Conservation (phyloP, 2,797 vertebrate species). For the Pseudochirops corinnae region DNA sequence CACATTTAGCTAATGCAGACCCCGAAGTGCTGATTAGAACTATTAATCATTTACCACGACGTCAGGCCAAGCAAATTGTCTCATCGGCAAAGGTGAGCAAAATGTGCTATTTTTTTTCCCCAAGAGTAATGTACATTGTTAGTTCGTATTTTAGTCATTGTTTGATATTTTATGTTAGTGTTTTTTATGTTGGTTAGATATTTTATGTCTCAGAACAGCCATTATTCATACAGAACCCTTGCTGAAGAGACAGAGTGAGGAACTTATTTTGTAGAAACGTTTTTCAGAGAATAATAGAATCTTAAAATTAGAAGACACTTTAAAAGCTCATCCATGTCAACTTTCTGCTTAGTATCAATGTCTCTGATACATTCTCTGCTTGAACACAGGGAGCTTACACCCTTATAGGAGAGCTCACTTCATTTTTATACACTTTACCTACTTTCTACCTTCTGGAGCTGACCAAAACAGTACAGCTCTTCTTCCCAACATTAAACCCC, state of each 20-base stretch:
- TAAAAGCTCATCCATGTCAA: neutral
- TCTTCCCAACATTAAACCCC: neutral
- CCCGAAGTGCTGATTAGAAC: slow-evolving; percentile 87
- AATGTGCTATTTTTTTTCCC: neutral
- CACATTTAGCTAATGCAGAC: slow-evolving; percentile 93
- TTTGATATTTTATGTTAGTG: neutral
- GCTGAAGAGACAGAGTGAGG: slow-evolving; percentile 17
- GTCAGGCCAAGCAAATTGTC: slow-evolving; percentile 92
- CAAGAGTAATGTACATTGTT: neutral
- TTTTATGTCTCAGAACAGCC: slow-evolving; percentile 55
- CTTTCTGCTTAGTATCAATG: neutral
- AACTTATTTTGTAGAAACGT: neutral
- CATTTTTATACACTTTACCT: neutral
- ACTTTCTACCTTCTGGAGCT: neutral
- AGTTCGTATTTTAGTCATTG: neutral
- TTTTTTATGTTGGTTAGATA: neutral
- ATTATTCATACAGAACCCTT: neutral
- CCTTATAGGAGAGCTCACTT: slow-evolving; percentile 25
- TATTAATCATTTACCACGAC: slow-evolving; percentile 90
- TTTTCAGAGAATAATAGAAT: neutral
- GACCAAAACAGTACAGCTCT: neutral
- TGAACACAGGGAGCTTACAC: neutral
- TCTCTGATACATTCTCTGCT: neutral
- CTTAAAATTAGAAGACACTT: neutral
- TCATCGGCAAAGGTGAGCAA: slow-evolving; percentile 93